Base-by-base conservation (phyloP, 2,888 invertebrate genomes). In the Tachina lurida region DNA sequence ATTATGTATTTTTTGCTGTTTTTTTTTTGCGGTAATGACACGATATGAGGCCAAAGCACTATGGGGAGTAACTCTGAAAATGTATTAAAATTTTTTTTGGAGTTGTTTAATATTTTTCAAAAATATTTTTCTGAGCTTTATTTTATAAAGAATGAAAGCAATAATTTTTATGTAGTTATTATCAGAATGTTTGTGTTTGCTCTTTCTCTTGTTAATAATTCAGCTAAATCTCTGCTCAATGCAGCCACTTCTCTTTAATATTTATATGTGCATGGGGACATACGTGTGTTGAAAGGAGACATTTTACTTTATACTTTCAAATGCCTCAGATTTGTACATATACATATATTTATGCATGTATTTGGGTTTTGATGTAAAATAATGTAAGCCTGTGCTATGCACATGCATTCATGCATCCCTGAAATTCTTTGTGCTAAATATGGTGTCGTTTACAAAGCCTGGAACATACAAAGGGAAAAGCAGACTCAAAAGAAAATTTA, bases 241-340 rank as follows among this genome's bases (percentile, higher is more conserved):
- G 13, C 5, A 54, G 45, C 58, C 22, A 47, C 58, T 8, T 22
- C 43, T 2, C 10, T 47, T 3, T 8, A 22, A 45, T 47, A 56
- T 17, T 1, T 22, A 15, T 68, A 19, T 43, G 43, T 22, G 12
- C 41, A n/a, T 62, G 5, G 5, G 5, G n/a, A n/a, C 2, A 7
- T 49, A n/a, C 22, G n/a, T 52, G 10, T 31, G 17, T 39, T 4
- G 10, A 47, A 70, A 74, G 70, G 49, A 62, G 19, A 41, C 58
- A 80, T 75, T 76, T 58, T 31, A 65, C n/a, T 41, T 81, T 67
- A 58, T 60, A 60, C 67, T 60, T 39, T 56, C 15, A 65, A 67
- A 82, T 62, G 31, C 63, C 17, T 68, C 19, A 49, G 65, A 80
- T 77, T 60, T 12, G 4, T n/a, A 13, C 10, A 41, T 41, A 15